A percentile compares a stretch with the other conserved stretches of the same genome.
Conservation (phyloP, 1,140 invertebrate genomes). For the Cephus cinctus region DNA sequence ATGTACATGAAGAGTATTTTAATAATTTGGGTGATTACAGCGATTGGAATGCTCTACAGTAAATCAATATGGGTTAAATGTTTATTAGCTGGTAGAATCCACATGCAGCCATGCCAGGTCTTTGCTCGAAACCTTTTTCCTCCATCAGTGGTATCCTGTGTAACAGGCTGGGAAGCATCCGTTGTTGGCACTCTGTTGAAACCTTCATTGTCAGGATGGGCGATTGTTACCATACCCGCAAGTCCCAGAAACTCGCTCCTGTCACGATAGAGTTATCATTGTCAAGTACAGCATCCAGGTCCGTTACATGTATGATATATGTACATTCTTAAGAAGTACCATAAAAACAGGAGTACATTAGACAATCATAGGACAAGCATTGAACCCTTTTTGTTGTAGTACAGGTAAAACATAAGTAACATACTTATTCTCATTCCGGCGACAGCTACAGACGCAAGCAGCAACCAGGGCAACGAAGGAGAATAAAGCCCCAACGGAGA, state of each 20-base stretch:
- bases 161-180: constrained; percentile 37
- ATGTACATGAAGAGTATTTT: constrained; percentile 7
- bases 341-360: too few species aligned
- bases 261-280: constrained; percentile 27
- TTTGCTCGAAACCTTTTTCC: constrained; percentile 49
- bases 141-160: constrained; percentile 42
- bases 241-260: constrained; percentile 55
- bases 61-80: constrained; percentile 5
- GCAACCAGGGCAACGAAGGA: constrained; percentile 47
- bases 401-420: constrained; percentile 14
- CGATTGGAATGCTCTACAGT: too few species aligned
- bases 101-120: constrained; percentile 36
- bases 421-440: constrained; percentile 49
- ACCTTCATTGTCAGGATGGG: constrained; percentile 48
- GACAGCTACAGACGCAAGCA: constrained; percentile 51
- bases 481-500: constrained; percentile 41
- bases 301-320: too few species aligned
- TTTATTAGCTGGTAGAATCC: constrained; percentile 8
- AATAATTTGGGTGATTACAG: too few species aligned
- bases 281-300: constrained; percentile 7
- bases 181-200: constrained; percentile 41
- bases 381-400: too few species aligned
- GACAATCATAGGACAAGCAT: too few species aligned
- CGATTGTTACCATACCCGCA: constrained; percentile 53
- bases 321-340: too few species aligned